Evolutionary conservation across 2,113 vertebrate species (phyloP).

Genomic region (Ptyas mucosa): DNA sequence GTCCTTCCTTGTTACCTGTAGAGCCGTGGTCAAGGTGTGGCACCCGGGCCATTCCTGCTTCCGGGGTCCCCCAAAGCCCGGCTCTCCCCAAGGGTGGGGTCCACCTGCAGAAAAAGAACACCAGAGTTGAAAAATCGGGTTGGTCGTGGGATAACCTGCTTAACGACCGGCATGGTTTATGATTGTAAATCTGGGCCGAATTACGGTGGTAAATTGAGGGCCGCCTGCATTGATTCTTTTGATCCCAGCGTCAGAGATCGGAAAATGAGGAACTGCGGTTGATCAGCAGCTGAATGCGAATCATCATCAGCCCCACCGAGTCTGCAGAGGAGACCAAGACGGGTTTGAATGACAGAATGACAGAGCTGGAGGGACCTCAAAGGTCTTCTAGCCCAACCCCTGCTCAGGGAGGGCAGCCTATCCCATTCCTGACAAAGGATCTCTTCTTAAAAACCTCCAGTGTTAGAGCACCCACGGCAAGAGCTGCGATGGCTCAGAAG

Average conservation of each 20-base stretch:
- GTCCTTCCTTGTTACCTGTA: background rate
- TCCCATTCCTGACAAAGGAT: too few species aligned
- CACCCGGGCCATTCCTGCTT: background rate
- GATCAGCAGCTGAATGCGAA: background rate
- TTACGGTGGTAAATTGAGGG: accelerated
- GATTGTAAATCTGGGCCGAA: background rate
- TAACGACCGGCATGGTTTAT: background rate
- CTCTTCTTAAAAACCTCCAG: too few species aligned
- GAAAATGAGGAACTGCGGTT: background rate
- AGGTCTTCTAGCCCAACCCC: background rate
- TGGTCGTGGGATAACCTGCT: background rate
- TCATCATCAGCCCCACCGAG: background rate
- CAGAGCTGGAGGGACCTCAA: background rate
- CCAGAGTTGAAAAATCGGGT: too few species aligned
- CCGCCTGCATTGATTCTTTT: accelerated
- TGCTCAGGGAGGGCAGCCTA: background rate
- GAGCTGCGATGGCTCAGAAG: background rate
- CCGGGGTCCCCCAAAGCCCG: background rate
- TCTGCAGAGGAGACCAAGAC: accelerated
- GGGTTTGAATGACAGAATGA: background rate
- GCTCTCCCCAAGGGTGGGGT: background rate
- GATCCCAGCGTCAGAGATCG: background rate
- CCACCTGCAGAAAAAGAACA: background rate
- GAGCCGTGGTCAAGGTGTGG: background rate
- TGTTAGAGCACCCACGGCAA: too few species aligned